Conservation (phyloP, 2,113 vertebrate species). For the Psephotus haematonotus region DNA sequence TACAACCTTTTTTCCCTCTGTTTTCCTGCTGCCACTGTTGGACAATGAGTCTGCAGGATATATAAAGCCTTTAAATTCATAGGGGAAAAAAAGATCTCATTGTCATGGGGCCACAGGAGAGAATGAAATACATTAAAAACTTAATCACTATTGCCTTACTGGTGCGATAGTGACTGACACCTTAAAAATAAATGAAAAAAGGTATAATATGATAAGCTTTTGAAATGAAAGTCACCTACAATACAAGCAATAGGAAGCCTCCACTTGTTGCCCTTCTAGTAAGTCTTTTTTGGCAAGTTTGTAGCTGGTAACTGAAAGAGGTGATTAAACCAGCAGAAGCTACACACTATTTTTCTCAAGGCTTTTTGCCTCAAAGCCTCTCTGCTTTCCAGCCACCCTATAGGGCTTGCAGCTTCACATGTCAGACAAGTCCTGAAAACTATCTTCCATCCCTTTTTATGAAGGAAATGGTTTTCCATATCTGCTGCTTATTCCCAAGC, state of each 20-base stretch:
- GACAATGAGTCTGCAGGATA: background rate
- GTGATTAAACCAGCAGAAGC: background rate
- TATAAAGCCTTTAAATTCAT: background rate
- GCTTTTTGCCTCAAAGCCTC: background rate
- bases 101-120: background rate
- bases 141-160: background rate
- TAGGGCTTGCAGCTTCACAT: background rate
- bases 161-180: rapidly evolving
- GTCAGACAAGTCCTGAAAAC: background rate
- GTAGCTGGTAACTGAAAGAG: background rate
- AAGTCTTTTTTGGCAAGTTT: background rate
- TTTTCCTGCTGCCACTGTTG: background rate
- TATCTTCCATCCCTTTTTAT: background rate
- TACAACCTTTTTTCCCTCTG: background rate
- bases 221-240: background rate
- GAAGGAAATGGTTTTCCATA: background rate
- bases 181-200: background rate
- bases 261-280: background rate
- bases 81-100: background rate
- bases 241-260: background rate
- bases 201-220: background rate
- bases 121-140: background rate
- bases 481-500: background rate
- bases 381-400: background rate
- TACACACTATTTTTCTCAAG: background rate